Percentiles rank a stretch among this genome's conserved stretches.
phyloP scores from a whole-genome alignment of 2,888 invertebrate genomes.

The Thymelicus sylvestris region DNA sequence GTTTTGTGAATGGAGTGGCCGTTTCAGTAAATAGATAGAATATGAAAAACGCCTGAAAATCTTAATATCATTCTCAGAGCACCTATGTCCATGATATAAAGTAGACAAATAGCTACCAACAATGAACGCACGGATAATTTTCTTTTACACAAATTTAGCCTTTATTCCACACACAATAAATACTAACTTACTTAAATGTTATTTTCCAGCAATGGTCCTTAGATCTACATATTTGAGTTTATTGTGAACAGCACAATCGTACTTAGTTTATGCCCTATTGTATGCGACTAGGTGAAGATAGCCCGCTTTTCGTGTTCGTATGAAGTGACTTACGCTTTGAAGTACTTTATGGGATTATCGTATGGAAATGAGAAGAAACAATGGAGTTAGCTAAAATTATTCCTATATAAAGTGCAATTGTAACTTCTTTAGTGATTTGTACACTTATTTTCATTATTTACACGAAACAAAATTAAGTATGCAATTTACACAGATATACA shows the following conservation, averaged over 20 bases:
- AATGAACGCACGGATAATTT: constrained; percentile 5
- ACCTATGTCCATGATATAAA: too few relatives aligned
- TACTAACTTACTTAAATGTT: background rate
- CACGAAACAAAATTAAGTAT: background rate
- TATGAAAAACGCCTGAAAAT: too few relatives aligned
- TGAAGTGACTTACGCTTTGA: constrained; percentile 29
- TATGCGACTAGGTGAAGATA: constrained; percentile 35
- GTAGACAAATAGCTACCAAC: background rate
- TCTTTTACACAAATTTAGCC: constrained; percentile 2
- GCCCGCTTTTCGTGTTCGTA: constrained; percentile 29
- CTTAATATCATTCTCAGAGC: too few relatives aligned
- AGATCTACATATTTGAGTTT: constrained; percentile 20
- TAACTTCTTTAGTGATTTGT: background rate
- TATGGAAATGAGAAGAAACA: constrained; percentile 27
- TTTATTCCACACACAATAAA: background rate
- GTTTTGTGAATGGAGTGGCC: too few relatives aligned
- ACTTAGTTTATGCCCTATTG: constrained; percentile 29
- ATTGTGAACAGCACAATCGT: constrained; percentile 24
- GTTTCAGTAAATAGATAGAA: too few relatives aligned
- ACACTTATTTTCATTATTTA: background rate
- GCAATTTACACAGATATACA: too few relatives aligned
- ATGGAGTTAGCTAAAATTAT: constrained; percentile 19
- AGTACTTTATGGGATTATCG: constrained; percentile 4
- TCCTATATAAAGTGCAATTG: background rate
- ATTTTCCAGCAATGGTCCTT: constrained; percentile 15